Evolutionary conservation across 2,113 vertebrate genomes (phyloP).

Genomic region (Saguinus imperator): DNA sequence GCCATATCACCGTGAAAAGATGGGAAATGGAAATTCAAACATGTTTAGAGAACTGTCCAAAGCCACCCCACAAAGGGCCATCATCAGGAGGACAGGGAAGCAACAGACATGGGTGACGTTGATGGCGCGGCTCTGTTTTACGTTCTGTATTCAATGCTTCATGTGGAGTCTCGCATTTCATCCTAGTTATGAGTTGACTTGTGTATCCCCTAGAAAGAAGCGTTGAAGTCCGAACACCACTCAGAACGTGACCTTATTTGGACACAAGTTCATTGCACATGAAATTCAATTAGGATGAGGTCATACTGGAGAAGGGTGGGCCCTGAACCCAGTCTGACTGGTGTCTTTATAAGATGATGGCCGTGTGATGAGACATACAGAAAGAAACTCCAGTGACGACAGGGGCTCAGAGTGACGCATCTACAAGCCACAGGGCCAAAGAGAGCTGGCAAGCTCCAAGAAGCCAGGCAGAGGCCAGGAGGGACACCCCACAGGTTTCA

Average conservation of each 20-base stretch:
- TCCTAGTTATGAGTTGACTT: neutral
- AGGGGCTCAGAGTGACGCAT: fast-evolving
- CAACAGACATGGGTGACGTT: fast-evolving
- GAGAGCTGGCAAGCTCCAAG: neutral
- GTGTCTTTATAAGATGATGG: neutral
- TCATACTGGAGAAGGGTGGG: neutral
- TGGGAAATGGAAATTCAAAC: neutral
- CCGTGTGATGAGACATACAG: neutral
- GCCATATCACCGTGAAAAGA: neutral
- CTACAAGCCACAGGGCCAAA: neutral
- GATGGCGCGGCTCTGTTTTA: fast-evolving
- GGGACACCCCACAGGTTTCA: neutral
- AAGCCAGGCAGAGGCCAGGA: neutral
- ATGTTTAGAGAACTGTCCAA: neutral
- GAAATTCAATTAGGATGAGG: neutral
- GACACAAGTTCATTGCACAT: neutral
- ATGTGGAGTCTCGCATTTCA: neutral
- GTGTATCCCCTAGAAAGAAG: neutral
- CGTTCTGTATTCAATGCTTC: neutral
- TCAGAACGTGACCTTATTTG: neutral
- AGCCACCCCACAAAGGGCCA: neutral
- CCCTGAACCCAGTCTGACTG: neutral
- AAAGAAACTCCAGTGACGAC: neutral
- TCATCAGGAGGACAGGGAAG: neutral
- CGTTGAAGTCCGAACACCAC: neutral